phyloP scores from a whole-genome alignment of 2,797 vertebrate species.

The Tapirus indicus region DNA sequence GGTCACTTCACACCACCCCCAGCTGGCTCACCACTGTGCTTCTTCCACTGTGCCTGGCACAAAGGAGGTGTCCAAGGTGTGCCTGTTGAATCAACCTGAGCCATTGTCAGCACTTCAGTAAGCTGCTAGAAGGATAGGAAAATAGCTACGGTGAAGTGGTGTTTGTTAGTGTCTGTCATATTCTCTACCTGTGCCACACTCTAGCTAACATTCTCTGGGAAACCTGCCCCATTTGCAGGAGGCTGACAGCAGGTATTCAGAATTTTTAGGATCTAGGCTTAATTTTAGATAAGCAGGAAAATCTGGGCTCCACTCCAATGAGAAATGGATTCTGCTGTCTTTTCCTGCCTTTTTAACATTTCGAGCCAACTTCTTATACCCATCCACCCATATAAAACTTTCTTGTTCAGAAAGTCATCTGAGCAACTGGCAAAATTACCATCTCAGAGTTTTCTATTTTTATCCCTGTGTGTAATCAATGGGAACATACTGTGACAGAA shows the following conservation, averaged over 20 bases:
- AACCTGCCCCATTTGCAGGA: neutral
- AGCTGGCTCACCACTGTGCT: neutral
- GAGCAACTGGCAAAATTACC: conserved; percentile 52
- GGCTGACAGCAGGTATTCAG: conserved; percentile 35
- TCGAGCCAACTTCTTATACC: neutral
- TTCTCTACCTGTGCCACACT: neutral
- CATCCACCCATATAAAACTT: conserved; percentile 49
- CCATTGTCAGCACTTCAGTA: neutral
- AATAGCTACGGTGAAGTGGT: neutral
- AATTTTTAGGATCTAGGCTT: conserved; percentile 14
- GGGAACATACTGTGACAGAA: conserved; percentile 66
- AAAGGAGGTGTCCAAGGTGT: neutral
- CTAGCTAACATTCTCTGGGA: neutral
- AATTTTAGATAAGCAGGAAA: conserved; percentile 49
- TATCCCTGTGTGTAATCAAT: conserved; percentile 57
- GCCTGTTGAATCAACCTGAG: neutral
- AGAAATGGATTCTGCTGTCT: conserved; percentile 16
- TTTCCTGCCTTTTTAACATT: conserved; percentile 55
- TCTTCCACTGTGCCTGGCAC: neutral
- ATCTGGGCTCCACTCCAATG: neutral
- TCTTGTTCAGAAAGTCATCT: conserved; percentile 60
- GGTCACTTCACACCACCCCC: neutral
- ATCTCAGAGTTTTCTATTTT: conserved; percentile 68
- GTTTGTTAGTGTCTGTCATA: neutral
- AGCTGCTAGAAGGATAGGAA: neutral